Evolutionary conservation across 2,888 invertebrate species (phyloP), one percentile per base, ranked within the genome.

Genomic region (Macrophya alboannulata): DNA sequence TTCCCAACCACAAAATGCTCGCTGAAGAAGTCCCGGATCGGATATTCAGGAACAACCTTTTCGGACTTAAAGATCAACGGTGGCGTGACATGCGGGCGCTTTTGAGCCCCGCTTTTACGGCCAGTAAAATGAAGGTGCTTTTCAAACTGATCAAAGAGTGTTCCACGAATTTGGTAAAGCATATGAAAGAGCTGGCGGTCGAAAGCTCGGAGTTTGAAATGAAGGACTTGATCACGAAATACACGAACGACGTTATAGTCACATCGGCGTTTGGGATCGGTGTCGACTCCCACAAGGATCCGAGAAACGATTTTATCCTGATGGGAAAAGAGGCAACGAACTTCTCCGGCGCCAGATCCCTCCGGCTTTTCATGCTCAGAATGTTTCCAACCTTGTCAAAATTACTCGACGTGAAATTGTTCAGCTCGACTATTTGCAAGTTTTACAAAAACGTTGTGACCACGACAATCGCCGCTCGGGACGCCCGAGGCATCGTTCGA

Each of bases 181-280:
- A 89, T 81, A 1, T 79, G 85, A 1, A 84, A 0, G 91, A 91
- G 6, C 92, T 92, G 76, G 92, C 91, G 0, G 86, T 82, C 0
- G 83, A 85, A 0, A 31, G 87, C 0, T 84, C 77, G 10, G 84
- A 65, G 8, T 85, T 92, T 0, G 91, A 93, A n/a, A 87, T 91
- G 76, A 93, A 93, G 85, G 91, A 93, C 3, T 85, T 81, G 0
- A 94, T 94, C 77, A 94, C 94, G 1, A 94, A 95, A 1, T 95
- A 95, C 87, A 94, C 95, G 0, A 96, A 94, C 88, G 96, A 96
- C 89, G 95, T 95, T 37, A 95, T 96, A 31, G 95, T 95, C 0
- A 95, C 95, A 0, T 93, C 94, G 1, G 95, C 95, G 0, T 95
- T 96, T 87, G 96, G 96, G 0, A 92, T 95, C 0, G 92, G 94